Evolutionary conservation across 2,797 vertebrate species (phyloP).

Genomic region (Morelia viridis): DNA sequence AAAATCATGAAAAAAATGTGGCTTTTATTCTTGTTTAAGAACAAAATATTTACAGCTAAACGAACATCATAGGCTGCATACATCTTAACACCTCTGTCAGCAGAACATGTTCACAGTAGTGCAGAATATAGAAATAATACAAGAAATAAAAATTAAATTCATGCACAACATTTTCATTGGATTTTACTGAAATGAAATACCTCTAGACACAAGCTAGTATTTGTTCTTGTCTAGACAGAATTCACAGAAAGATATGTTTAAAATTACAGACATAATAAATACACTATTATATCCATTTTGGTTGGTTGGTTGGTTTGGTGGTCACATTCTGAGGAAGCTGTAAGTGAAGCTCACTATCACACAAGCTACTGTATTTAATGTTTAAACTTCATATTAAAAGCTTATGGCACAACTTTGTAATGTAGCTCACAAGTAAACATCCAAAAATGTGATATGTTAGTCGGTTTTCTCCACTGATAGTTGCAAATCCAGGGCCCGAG

Average conservation of each 20-base stretch:
- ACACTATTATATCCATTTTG: slow-evolving; percentile 39
- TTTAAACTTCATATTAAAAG: slow-evolving; percentile 58
- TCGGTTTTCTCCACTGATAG: slow-evolving; percentile 43
- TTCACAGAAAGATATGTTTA: slow-evolving; percentile 58
- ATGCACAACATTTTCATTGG: slow-evolving; percentile 66
- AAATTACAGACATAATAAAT: slow-evolving; percentile 64
- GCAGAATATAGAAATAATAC: slow-evolving; percentile 55
- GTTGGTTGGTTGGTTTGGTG: slow-evolving; percentile 5
- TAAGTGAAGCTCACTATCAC: slow-evolving; percentile 54
- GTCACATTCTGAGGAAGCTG: slow-evolving; percentile 56
- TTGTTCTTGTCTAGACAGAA: slow-evolving; percentile 47
- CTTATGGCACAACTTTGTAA: slow-evolving; percentile 61
- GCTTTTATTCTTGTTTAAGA: slow-evolving; percentile 71
- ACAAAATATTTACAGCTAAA: slow-evolving; percentile 69
- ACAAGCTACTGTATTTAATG: slow-evolving; percentile 54
- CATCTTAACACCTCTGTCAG: slow-evolving; percentile 52
- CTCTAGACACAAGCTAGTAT: slow-evolving; percentile 59
- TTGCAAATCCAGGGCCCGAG: slow-evolving; percentile 52
- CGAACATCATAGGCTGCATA: slow-evolving; percentile 58
- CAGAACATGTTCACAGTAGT: slow-evolving; percentile 54
- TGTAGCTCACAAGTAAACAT: slow-evolving; percentile 55
- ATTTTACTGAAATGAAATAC: slow-evolving; percentile 58
- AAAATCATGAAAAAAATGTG: slow-evolving; percentile 60
- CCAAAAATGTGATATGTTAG: slow-evolving; percentile 50
- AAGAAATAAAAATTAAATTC: slow-evolving; percentile 62